A percentile compares a stretch with the other conserved stretches of the same genome.
phyloP scores from a whole-genome alignment of 2,797 vertebrate species.

The Falco cherrug region DNA sequence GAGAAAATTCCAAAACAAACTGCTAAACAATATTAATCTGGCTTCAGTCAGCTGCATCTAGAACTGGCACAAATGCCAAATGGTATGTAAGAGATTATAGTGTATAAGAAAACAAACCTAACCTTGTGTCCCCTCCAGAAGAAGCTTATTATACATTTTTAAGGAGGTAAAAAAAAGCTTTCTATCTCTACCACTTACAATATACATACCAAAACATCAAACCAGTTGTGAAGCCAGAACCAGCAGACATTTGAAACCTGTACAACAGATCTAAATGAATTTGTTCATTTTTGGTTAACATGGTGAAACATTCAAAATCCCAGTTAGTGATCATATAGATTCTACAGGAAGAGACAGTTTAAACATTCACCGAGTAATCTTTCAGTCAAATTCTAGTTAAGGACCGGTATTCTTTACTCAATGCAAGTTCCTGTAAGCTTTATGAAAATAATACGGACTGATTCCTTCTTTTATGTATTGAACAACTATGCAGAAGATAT shows the following conservation, averaged over 20 bases:
- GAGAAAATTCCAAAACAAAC: not conserved
- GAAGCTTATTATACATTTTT: not conserved
- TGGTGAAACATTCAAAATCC: not conserved
- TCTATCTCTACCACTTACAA: not conserved
- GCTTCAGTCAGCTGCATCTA: not conserved
- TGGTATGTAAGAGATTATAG: not conserved
- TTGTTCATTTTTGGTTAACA: not conserved
- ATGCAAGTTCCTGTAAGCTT: not conserved
- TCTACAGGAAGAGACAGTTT: not conserved
- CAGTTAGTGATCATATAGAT: not conserved
- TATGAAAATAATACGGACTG: not conserved
- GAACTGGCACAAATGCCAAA: not conserved
- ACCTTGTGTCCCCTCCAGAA: not conserved
- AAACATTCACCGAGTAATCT: not conserved
- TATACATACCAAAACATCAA: not conserved
- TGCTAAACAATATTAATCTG: not conserved
- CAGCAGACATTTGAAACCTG: not conserved
- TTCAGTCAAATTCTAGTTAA: not conserved
- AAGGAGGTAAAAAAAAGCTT: not conserved
- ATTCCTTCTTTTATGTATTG: not conserved
- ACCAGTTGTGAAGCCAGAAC: not conserved
- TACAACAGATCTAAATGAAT: not conserved
- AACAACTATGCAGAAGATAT: not conserved
- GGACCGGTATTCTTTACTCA: not conserved
- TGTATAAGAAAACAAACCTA: not conserved